Conservation (phyloP, 2,113 vertebrate genomes). For the Nycticebus coucang region DNA sequence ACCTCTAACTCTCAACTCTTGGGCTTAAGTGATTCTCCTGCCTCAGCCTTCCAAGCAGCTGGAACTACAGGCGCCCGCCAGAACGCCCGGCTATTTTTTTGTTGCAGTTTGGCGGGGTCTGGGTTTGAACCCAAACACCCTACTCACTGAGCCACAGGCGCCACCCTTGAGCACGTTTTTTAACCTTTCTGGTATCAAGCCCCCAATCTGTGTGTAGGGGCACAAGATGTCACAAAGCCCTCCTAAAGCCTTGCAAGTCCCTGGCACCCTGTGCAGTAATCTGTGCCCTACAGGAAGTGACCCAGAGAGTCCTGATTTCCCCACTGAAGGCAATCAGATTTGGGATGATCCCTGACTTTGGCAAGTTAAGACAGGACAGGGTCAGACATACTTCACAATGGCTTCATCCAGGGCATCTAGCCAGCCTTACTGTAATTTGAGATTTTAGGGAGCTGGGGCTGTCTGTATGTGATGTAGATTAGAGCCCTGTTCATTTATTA, state of each 20-base stretch:
- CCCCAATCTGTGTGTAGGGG: neutral
- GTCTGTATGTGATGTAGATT: neutral
- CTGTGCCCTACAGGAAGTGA: neutral
- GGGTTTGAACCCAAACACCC: too few species aligned
- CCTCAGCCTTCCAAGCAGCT: too few species aligned
- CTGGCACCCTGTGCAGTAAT: neutral
- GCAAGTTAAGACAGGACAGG: neutral
- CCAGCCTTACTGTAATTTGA: neutral
- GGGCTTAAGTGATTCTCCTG: too few species aligned
- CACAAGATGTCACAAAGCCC: neutral
- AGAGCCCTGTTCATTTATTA: neutral
- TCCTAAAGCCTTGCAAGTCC: neutral
- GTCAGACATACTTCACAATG: neutral
- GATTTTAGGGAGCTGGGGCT: neutral
- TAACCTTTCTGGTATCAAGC: neutral
- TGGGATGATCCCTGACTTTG: neutral
- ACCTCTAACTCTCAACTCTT: too few species aligned
- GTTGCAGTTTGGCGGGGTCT: too few species aligned
- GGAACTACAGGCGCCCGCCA: too few species aligned
- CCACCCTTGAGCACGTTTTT: too few species aligned
- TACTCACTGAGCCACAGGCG: too few species aligned
- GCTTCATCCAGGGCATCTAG: neutral
- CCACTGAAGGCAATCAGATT: neutral
- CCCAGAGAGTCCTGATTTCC: neutral
- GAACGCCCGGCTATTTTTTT: too few species aligned